Conservation (phyloP, 2,888 invertebrate genomes). For the Yponomeuta evonymella region DNA sequence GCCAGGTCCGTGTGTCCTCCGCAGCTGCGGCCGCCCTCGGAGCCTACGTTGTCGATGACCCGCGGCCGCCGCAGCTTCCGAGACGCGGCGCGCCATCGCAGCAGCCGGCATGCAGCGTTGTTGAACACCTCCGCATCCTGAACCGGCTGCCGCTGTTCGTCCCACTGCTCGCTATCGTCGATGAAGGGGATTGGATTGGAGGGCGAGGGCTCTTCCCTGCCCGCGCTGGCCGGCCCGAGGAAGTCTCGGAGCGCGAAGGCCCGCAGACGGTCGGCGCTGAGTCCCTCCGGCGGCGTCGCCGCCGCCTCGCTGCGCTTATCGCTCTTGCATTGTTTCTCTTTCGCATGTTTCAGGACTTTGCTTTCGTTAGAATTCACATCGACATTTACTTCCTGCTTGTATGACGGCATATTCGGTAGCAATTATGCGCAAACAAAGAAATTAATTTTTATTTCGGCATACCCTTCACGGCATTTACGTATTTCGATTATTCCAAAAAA, state of each 20-base stretch:
- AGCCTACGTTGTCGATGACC: slow-evolving; percentile 67
- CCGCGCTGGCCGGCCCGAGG: slow-evolving; percentile 32
- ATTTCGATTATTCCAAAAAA: not conserved
- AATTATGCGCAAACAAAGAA: not conserved
- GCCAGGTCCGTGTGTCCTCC: slow-evolving; percentile 65
- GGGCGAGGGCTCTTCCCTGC: slow-evolving; percentile 35
- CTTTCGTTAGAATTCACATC: slow-evolving; percentile 58
- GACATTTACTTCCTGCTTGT: slow-evolving; percentile 60
- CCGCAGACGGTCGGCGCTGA: slow-evolving; percentile 53
- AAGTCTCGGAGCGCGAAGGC: slow-evolving; percentile 62
- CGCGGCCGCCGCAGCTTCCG: slow-evolving; percentile 65
- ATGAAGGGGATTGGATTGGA: slow-evolving; percentile 52
- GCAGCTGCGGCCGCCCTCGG: slow-evolving; percentile 37
- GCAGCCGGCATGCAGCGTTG: slow-evolving; percentile 67
- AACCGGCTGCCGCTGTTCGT: slow-evolving; percentile 24
- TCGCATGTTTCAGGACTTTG: slow-evolving; percentile 43
- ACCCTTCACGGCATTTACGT: not conserved
- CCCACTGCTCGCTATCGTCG: slow-evolving; percentile 37
- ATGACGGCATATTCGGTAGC: slow-evolving; percentile 56
- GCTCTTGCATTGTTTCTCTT: slow-evolving; percentile 38
- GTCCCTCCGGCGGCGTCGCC: slow-evolving; percentile 33
- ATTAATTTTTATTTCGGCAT: slow-evolving; percentile 1
- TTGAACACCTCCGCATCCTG: slow-evolving; percentile 46
- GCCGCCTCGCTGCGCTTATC: slow-evolving; percentile 32
- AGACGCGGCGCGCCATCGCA: slow-evolving; percentile 69